Evolutionary conservation across 2,113 vertebrate species (phyloP), one percentile per base, ranked within the genome.

Genomic region (Ciconia stormi): DNA sequence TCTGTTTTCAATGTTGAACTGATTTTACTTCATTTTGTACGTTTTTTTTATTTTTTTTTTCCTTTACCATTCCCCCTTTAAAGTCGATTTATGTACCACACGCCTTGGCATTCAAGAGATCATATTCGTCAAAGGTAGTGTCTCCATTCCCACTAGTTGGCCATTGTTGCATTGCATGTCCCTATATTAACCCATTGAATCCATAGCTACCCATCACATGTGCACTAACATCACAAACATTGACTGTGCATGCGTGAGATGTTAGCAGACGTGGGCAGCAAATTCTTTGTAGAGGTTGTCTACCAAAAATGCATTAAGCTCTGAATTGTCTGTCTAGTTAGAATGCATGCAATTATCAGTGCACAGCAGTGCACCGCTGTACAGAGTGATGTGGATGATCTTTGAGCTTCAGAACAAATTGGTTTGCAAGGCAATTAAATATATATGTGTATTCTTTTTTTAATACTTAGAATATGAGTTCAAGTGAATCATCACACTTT

Each of bases 41-140:
- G 96, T 97, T 98, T 98, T 97, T 95, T 81, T 62, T 95, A 59
- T 98, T 93, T 98, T 92, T 92, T 98, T 82, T 95, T 93, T 61
- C 98, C 91, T 97, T 98, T 96, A 94, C 97, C 97, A 97, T 97
- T 82, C 84, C 97, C 98, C 97, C 95, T 98, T 98, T 98, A 98
- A 99, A 99, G 99, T 99, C 98, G 98, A 97, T 99, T 98, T 99
- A 99, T 99, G 99, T 99, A 95, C 99, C 99, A 98, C 99, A 99
- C 94, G 99, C 99, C 97, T 98, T 99, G 99, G 99, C 99, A 97
- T 99, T 99, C 99, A 99, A 99, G 99, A 99, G 99, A 98, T 99
- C 99, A 93, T 99, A 98, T 74, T 98, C 98, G 98, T 98, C 99
- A 97, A 99, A 99, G 99, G 99, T 99, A 99, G 99, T 98, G 98